phyloP scores from a whole-genome alignment of 1,140 invertebrate genomes.

The Lasioglossum baleicum region DNA sequence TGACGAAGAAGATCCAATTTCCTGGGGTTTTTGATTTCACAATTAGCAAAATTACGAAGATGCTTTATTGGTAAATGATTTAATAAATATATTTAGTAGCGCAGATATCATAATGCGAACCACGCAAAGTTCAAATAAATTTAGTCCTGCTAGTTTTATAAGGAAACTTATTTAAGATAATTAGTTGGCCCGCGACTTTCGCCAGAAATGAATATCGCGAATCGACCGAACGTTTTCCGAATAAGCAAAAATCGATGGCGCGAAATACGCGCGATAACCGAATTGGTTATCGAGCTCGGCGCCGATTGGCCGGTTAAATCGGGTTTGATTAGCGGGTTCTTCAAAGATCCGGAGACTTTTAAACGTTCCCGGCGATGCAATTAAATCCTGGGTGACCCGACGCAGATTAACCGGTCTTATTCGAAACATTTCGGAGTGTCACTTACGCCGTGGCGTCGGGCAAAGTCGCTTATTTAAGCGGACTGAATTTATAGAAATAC shows the following conservation, averaged over 20 bases:
- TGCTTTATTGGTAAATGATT: too few relatives aligned
- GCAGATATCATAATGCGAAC: too few relatives aligned
- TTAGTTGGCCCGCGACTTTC: too few relatives aligned
- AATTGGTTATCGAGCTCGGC: neutral
- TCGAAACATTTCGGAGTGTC: constrained; percentile 5
- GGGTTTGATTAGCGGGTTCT: neutral
- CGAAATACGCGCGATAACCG: too few relatives aligned
- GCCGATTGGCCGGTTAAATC: constrained; percentile 8
- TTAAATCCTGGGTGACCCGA: neutral
- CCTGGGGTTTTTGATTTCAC: too few relatives aligned
- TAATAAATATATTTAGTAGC: too few relatives aligned
- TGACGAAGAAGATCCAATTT: too few relatives aligned
- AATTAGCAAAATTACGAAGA: too few relatives aligned
- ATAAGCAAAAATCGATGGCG: neutral
- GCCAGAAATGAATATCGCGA: neutral
- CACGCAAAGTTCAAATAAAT: too few relatives aligned
- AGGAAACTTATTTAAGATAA: too few relatives aligned
- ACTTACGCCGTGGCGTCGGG: neutral
- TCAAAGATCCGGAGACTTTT: constrained; percentile 4
- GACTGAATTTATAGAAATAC: neutral
- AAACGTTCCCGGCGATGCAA: constrained; percentile 1
- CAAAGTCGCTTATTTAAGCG: too few relatives aligned
- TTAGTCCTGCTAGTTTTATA: too few relatives aligned
- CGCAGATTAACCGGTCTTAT: neutral
- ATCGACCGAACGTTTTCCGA: neutral